These are phyloP conservation scores for Leucophenga montana DNA, from an alignment of 2,888 invertebrate species.

Conservation along the genomic window DNA sequence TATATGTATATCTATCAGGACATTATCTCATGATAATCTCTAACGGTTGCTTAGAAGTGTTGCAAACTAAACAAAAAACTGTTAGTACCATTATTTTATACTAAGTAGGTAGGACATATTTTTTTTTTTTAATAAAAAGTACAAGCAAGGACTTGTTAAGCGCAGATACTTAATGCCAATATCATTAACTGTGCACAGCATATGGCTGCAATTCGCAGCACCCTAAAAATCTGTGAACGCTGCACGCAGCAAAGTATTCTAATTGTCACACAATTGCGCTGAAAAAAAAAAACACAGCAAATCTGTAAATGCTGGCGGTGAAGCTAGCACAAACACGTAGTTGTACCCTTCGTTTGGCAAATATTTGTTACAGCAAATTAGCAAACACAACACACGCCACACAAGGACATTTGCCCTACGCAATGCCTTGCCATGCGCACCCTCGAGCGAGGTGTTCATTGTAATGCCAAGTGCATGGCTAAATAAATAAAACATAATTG, in stretches of 20 bases:
- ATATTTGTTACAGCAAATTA: constrained; percentile 59
- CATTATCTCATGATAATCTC: too few species aligned
- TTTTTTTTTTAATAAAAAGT: neutral
- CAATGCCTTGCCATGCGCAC: too few species aligned
- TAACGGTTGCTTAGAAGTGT: too few species aligned
- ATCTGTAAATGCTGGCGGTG: too few species aligned
- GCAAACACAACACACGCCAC: constrained; percentile 52
- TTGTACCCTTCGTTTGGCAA: constrained; percentile 40
- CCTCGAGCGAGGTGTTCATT: too few species aligned
- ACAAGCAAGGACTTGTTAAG: constrained; percentile 29
- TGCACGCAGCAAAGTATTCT: neutral
- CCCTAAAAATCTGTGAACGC: too few species aligned
- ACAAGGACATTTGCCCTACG: too few species aligned
- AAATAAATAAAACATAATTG: constrained; percentile 55
- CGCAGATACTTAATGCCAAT: constrained; percentile 56
- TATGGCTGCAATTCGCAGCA: constrained; percentile 41
- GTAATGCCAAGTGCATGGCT: constrained; percentile 28
- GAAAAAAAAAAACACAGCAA: neutral
- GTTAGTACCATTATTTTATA: too few species aligned
- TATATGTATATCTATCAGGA: too few species aligned
- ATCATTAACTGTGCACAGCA: constrained; percentile 56
- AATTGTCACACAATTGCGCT: constrained; percentile 21
- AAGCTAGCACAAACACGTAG: too few species aligned
- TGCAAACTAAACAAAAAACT: too few species aligned
- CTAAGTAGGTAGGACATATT: neutral